Evolutionary conservation across 1,140 invertebrate species (phyloP).

Genomic region (Rhopalosiphum maidis): DNA sequence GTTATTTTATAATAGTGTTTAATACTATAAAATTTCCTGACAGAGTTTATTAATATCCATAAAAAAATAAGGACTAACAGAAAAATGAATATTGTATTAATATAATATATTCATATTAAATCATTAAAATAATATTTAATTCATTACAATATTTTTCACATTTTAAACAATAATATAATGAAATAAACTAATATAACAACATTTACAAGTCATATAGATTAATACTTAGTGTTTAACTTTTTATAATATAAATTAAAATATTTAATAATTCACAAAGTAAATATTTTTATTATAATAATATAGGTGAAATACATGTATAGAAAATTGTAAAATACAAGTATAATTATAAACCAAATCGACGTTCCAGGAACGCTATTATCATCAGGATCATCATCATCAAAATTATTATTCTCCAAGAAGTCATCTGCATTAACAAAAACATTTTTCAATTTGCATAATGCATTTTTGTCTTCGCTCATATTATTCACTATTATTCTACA

Average conservation of each 20-base stretch:
- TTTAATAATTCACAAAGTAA: background rate
- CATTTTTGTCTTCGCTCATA: background rate
- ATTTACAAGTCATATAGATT: background rate
- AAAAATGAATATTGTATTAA: background rate
- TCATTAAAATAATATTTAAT: background rate
- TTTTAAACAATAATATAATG: background rate
- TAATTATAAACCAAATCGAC: background rate
- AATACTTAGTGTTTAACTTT: background rate
- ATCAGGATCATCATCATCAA: background rate
- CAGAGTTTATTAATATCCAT: no score
- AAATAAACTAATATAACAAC: background rate
- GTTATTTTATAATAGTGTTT: no score
- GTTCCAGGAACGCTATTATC: background rate
- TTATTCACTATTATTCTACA: background rate
- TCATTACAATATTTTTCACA: background rate
- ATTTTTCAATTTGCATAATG: background rate
- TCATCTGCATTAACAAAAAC: background rate
- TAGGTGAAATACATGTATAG: background rate
- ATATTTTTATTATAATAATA: background rate
- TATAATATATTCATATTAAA: background rate
- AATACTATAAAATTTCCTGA: no score
- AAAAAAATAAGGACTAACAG: background rate
- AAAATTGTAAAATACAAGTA: background rate
- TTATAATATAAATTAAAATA: background rate
- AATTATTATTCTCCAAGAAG: constrained; percentile 7